A percentile compares a stretch with the other conserved stretches of the same genome.
Conservation (phyloP, 2,888 invertebrate genomes). For the Acanthosepion lycidas region DNA sequence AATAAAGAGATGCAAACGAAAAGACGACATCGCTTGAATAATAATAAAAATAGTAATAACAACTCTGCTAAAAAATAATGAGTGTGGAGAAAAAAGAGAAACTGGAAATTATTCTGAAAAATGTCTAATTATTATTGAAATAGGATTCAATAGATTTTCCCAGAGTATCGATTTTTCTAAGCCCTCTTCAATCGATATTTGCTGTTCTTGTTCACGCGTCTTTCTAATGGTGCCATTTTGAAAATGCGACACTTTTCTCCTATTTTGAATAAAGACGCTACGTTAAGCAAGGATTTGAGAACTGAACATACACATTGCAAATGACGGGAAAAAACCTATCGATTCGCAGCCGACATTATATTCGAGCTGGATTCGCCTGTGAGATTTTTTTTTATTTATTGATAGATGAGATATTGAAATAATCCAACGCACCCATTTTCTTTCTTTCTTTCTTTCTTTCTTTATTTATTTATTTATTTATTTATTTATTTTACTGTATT, state of each 20-base stretch:
- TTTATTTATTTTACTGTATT: background rate
- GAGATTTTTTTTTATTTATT: background rate
- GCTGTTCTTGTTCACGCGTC: constrained; percentile 9
- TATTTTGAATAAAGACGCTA: background rate
- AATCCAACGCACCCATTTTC: background rate
- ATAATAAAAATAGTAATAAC: background rate
- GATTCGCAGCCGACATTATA: background rate
- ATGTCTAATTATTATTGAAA: constrained; percentile 33
- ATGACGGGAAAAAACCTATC: background rate
- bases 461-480: background rate
- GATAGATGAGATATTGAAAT: background rate
- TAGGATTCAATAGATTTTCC: background rate
- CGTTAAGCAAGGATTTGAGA: background rate
- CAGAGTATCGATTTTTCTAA: background rate
- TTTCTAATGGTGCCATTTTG: background rate
- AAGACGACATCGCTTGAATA: background rate
- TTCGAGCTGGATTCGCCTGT: background rate
- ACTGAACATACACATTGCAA: background rate
- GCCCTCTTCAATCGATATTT: background rate
- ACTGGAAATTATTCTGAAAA: constrained; percentile 38
- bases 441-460: background rate
- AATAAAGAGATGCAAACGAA: background rate
- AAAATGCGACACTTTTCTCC: background rate
- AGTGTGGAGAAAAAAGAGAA: background rate
- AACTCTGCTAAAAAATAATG: background rate